phyloP scores from a whole-genome alignment of 2,888 invertebrate genomes.

The Cybosia mesomella region DNA sequence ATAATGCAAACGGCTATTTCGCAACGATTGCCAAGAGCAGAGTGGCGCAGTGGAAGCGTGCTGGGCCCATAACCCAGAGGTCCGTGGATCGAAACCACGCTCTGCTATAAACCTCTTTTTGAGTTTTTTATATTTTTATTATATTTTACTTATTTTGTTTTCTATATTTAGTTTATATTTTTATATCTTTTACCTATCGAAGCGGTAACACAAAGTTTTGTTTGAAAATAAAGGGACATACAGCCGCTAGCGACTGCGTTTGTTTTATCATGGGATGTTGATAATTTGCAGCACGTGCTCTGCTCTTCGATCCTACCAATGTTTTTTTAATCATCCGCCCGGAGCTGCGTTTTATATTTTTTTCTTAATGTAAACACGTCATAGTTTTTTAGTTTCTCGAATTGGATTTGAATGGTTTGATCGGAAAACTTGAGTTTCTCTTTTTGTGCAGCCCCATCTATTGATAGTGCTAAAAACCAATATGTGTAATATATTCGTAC shows the following conservation, averaged over 20 bases:
- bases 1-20: constrained; percentile 52
- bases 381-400: constrained; percentile 52
- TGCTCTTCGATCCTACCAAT: constrained; percentile 47
- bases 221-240: constrained; percentile 76
- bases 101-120: constrained; percentile 86
- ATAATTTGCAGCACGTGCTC: constrained; percentile 80
- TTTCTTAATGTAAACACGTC: constrained; percentile 51
- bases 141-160: constrained; percentile 19
- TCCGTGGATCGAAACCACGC: constrained; percentile 96
- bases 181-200: constrained; percentile 38
- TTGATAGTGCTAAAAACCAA: constrained; percentile 20
- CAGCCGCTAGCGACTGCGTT: constrained; percentile 66
- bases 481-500: no score
- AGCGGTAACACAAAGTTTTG: constrained; percentile 62
- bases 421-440: constrained; percentile 16
- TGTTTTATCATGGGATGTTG: constrained; percentile 86
- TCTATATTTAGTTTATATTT: constrained; percentile 28
- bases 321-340: constrained; percentile 66
- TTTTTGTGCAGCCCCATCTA: constrained; percentile 47
- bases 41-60: constrained; percentile 94
- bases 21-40: constrained; percentile 59
- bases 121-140: constrained; percentile 16
- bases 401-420: constrained; percentile 37
- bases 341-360: constrained; percentile 62
- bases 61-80: constrained; percentile 95